phyloP scores from a whole-genome alignment of 2,113 vertebrate species.

The Phyllopteryx taeniolatus region DNA sequence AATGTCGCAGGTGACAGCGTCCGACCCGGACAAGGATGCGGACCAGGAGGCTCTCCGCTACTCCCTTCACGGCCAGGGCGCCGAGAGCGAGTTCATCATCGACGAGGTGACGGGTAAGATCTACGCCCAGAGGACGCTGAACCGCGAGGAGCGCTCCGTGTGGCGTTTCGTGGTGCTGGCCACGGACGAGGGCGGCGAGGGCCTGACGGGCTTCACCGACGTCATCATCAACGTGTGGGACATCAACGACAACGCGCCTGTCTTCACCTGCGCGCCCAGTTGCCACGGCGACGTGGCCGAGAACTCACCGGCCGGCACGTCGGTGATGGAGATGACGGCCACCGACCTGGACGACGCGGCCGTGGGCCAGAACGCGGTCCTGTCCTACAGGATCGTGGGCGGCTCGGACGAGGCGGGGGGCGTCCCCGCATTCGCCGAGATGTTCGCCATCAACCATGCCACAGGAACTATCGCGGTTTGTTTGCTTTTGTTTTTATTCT shows the following conservation, averaged over 20 bases:
- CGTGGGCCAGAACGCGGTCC: conserved; percentile 81
- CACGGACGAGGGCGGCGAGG: conserved; percentile 85
- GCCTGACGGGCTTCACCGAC: conserved; percentile 88
- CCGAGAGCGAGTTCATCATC: conserved; percentile 83
- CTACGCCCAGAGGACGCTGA: conserved; percentile 79
- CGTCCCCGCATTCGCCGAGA: conserved; percentile 59
- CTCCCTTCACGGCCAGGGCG: conserved; percentile 84
- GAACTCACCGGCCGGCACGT: conserved; percentile 75
- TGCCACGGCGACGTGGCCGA: conserved; percentile 81
- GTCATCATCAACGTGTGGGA: conserved; percentile 88
- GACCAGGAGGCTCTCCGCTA: conserved; percentile 82
- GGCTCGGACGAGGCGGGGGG: conserved; percentile 63
- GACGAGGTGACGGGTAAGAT: conserved; percentile 85
- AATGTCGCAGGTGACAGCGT: conserved; percentile 79
- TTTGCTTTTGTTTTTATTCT: not conserved
- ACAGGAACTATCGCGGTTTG: conserved; percentile 73
- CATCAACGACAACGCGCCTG: conserved; percentile 83
- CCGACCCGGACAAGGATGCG: conserved; percentile 81
- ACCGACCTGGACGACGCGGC: conserved; percentile 82
- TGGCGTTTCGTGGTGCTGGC: conserved; percentile 89
- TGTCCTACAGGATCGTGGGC: conserved; percentile 79
- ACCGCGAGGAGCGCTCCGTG: conserved; percentile 81
- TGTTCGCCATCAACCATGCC: conserved; percentile 78
- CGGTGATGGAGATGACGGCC: conserved; percentile 85
- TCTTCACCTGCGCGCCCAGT: conserved; percentile 78